A percentile compares a stretch with the other conserved stretches of the same genome.
phyloP scores from a whole-genome alignment of 2,888 invertebrate genomes.

The Heliothis peltigera region DNA sequence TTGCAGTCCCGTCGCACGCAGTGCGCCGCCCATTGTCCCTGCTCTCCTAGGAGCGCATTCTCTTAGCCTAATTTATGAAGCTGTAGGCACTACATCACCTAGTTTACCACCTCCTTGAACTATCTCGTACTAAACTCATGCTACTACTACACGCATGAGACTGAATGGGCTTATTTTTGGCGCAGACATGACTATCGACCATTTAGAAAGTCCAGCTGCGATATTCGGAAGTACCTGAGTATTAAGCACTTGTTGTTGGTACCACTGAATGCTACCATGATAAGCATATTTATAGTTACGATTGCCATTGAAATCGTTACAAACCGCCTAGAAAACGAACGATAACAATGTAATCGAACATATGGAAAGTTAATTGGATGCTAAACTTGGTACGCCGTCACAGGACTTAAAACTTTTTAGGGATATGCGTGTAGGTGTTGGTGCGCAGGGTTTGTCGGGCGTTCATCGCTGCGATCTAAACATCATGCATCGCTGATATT shows the following conservation, averaged over 20 bases:
- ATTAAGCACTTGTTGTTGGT: slow-evolving; percentile 13
- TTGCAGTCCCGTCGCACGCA: slow-evolving; percentile 17
- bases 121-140: slow-evolving; percentile 1
- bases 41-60: neutral
- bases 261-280: slow-evolving; percentile 37
- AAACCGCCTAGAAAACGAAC: slow-evolving; percentile 31
- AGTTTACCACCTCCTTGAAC: slow-evolving; percentile 5
- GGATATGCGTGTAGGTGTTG: neutral
- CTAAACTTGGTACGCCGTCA: slow-evolving; percentile 26
- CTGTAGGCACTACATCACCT: neutral
- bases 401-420: slow-evolving; percentile 9
- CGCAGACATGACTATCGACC: slow-evolving; percentile 33
- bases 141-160: slow-evolving; percentile 10
- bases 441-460: neutral
- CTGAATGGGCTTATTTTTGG: slow-evolving; percentile 18
- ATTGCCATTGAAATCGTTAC: slow-evolving; percentile 55
- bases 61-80: neutral
- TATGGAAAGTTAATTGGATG: slow-evolving; percentile 53
- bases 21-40: slow-evolving; percentile 3
- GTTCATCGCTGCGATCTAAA: slow-evolving; percentile 34
- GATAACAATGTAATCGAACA: slow-evolving; percentile 56
- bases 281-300: slow-evolving; percentile 61
- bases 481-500: slow-evolving; percentile 65
- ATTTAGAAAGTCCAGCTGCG: slow-evolving; percentile 47
- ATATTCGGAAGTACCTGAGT: slow-evolving; percentile 18